Evolutionary conservation across 2,888 invertebrate species (phyloP).

Genomic region (Zaprionus bogoriensis): DNA sequence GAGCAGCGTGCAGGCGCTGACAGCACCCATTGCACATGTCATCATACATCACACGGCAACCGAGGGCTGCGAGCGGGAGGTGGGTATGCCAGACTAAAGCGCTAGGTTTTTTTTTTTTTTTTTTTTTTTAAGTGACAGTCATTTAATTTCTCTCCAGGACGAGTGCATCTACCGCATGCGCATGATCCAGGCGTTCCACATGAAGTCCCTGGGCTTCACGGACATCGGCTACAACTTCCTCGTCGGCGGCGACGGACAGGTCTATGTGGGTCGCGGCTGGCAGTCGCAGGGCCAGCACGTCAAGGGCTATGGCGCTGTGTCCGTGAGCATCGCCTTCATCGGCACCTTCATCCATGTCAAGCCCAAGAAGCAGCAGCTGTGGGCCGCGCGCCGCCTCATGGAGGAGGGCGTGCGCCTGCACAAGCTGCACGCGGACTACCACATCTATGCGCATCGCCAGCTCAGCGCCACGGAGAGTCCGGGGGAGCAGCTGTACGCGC

Average conservation of each 20-base stretch:
- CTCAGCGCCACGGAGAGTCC: slow-evolving; percentile 87
- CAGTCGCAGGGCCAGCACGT: slow-evolving; percentile 87
- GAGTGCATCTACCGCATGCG: slow-evolving; percentile 84
- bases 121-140: too few relatives aligned
- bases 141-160: slow-evolving; percentile 27
- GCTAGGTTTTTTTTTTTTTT: too few relatives aligned
- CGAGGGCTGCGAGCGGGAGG: slow-evolving; percentile 62
- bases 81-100: slow-evolving; percentile 22
- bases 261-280: slow-evolving; percentile 85
- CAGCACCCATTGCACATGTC: slow-evolving; percentile 51
- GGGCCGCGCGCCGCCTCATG: slow-evolving; percentile 86
- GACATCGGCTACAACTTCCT: slow-evolving; percentile 92
- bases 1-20: slow-evolving; percentile 24
- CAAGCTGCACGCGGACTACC: slow-evolving; percentile 87
- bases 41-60: slow-evolving; percentile 67
- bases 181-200: slow-evolving; percentile 87
- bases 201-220: slow-evolving; percentile 86
- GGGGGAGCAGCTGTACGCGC: slow-evolving; percentile 86
- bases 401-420: slow-evolving; percentile 86
- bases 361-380: slow-evolving; percentile 83
- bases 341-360: slow-evolving; percentile 86
- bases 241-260: slow-evolving; percentile 85
- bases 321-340: slow-evolving; percentile 90
- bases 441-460: slow-evolving; percentile 88
- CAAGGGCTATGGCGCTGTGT: slow-evolving; percentile 86